Evolutionary conservation across 2,888 invertebrate genomes (phyloP), one percentile per base, ranked within the genome.

Genomic region (Agrochola litura): DNA sequence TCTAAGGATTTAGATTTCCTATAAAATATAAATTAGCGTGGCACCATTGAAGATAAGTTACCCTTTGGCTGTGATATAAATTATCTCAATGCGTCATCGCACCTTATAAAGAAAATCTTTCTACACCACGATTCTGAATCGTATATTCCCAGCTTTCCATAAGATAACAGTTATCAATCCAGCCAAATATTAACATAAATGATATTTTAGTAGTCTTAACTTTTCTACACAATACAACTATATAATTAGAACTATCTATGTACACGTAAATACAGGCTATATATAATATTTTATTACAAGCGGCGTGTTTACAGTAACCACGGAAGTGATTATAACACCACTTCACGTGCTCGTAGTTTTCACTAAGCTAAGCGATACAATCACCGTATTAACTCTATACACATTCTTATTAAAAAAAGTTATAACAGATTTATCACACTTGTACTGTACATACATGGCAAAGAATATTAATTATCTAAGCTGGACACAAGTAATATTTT

Each of bases 271-370:
- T 94, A 93, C 90, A 94, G 86, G 89, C 93, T 94, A 93, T 88
- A 86, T 88, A 85, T 89, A 89, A 91, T 83, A 86, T 90, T 91
- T 84, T 81, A 87, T 84, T 91, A 93, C 89, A 94, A 95, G 93
- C 93, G 86, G 91, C 91, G 89, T 92, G 81, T 83, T 81, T 89
- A 92, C 87, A 91, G 82, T 90, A 90, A 89, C 85, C 90, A 91
- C 87, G 87, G 91, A 93, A 96, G 93, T 95, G 95, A 96, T 95
- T 96, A 96, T 89, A 96, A 96, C 95, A 96, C 93, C 96, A 96
- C 95, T 95, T 91, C 92, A 77, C 84, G 86, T 87, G 86, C 87
- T 89, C 86, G 87, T 88, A 89, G 85, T 86, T 86, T 30, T 85
- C 79, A 88, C 89, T 90, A 91, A 91, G 90, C 90, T 92, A 92